phyloP scores from a whole-genome alignment of 35 echinoderm and acorn worm species.

The Apostichopus parvimensis region DNA sequence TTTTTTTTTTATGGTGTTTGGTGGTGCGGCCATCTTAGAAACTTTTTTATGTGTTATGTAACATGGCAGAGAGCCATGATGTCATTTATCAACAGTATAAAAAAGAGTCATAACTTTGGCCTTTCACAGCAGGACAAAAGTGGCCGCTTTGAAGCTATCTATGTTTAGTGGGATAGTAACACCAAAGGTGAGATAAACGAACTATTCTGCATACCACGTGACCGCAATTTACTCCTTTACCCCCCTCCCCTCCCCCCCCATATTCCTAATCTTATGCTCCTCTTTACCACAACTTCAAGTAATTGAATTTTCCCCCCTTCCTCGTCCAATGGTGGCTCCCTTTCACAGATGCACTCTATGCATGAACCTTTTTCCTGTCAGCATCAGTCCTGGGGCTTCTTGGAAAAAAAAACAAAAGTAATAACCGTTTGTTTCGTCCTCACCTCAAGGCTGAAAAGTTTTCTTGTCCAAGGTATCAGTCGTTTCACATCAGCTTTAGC shows the following conservation, averaged over 20 bases:
- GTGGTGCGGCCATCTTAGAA: background rate
- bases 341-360: conserved; percentile 29
- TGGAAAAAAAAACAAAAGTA: background rate
- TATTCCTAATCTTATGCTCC: conserved; percentile 12
- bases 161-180: conserved; percentile 30
- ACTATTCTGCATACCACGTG: conserved; percentile 37
- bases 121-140: conserved; percentile 35
- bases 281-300: conserved; percentile 9
- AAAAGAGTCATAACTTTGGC: background rate
- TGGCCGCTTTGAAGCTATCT: conserved; percentile 12
- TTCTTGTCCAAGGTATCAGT: no score
- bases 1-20: background rate
- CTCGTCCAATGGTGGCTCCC: conserved; percentile 6
- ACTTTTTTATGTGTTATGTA: background rate
- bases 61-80: background rate
- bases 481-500: no score
- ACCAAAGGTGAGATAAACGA: conserved; percentile 23
- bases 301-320: background rate
- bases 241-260: background rate
- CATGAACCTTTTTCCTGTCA: conserved; percentile 23
- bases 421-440: conserved; percentile 19
- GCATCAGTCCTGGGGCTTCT: conserved; percentile 22
- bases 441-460: background rate
- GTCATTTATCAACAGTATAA: background rate
- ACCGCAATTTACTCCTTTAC: conserved; percentile 12